Evolutionary conservation across 2,113 vertebrate species (phyloP).

Genomic region (Microcebus ravelobensis): DNA sequence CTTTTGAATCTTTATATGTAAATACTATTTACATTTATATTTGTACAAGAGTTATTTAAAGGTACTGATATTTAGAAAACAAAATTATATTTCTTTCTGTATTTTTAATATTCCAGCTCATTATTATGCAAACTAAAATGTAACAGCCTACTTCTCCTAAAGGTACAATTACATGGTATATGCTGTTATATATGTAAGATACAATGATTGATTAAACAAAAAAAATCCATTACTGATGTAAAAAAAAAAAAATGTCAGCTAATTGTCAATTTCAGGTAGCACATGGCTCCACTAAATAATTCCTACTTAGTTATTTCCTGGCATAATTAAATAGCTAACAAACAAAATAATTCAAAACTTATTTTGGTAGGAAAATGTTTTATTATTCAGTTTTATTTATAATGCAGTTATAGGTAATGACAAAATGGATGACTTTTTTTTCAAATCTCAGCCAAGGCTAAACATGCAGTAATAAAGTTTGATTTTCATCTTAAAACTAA

Average conservation of each 20-base stretch:
- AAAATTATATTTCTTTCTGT: neutral
- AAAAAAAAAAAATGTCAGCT: neutral
- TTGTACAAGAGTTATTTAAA: neutral
- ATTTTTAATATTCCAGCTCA: neutral
- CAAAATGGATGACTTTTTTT: neutral
- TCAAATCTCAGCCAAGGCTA: neutral
- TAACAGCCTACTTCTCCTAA: neutral
- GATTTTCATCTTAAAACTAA: conserved; percentile 36
- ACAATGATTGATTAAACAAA: neutral
- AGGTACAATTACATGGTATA: fast-evolving
- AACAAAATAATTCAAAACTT: neutral
- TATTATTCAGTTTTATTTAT: neutral
- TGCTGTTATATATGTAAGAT: fast-evolving
- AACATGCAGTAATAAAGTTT: neutral
- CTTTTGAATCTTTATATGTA: neutral
- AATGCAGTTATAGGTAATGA: neutral
- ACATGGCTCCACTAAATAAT: neutral
- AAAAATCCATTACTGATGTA: neutral
- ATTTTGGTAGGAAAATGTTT: neutral
- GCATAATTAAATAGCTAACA: neutral
- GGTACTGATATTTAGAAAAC: neutral
- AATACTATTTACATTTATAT: neutral
- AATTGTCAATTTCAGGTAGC: neutral
- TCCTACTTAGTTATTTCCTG: neutral
- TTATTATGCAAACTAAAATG: neutral